Base-by-base conservation (phyloP, 2,113 vertebrate genomes). In the Sylvia atricapilla region DNA sequence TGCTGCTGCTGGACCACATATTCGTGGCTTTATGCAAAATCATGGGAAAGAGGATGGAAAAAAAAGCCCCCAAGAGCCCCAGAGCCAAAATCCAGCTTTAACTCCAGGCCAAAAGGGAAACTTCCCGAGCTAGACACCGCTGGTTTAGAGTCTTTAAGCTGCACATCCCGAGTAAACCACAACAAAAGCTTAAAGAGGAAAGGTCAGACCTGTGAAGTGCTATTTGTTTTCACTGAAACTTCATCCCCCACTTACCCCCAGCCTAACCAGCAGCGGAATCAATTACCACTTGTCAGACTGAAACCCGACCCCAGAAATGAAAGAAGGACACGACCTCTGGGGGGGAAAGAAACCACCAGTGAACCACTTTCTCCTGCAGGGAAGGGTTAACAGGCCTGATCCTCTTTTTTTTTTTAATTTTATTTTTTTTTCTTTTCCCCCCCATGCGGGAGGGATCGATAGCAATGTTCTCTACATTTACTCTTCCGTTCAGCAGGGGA, bases 141-240 rank as follows among this genome's bases (percentile, higher is more conserved):
- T 39, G 69, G 93, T 93, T 95, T 84, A 14, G 74, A 84, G 89
- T 82, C 95, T 95, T 96, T 92, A 94, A 98, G 82, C 96, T 80
- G 97, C 95, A 94, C 95, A 88, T 94, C 95, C 95, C 43, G 80
- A 72, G 91, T 46, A 92, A 95, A 98, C 98, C 98, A 98, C 98
- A 98, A 98, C 98, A 98, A 97, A 98, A 97, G 97, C 98, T 96
- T 96, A 47, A 92, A 97, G 97, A 97, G 97, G 97, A 97, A 98
- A 98, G 97, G 98, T 98, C 98, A 98, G 98, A 93, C 85, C 97
- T 96, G 82, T 96, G 97, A 98, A 98, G 98, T 98, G 98, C 98
- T 98, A 99, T 99, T 99, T 99, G 99, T 99, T 99, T 99, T 99
- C 99, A 99, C 98, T 99, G 99, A 99, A 99, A 99, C 98, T 98